Evolutionary conservation across 2,888 invertebrate genomes (phyloP).

Genomic region (Leptinotarsa tumamoca): DNA sequence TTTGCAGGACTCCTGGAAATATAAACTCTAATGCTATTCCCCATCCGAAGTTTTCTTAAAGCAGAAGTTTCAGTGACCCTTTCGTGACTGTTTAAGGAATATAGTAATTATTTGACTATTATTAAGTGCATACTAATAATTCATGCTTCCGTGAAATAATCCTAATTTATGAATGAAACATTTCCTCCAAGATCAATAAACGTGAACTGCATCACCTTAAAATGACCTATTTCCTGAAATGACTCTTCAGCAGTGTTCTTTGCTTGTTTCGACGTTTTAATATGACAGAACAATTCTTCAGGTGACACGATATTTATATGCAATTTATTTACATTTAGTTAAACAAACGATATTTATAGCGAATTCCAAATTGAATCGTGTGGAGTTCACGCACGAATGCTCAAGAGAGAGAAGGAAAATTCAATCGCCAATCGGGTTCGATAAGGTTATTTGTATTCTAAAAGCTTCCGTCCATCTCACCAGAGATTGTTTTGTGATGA

Average conservation of each 20-base stretch:
- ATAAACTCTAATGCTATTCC: conserved; percentile 17
- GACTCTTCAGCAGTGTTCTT: not conserved
- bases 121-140: conserved; percentile 1
- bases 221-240: not conserved
- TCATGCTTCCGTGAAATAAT: too few relatives aligned
- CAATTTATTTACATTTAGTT: conserved; percentile 48
- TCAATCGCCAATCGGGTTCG: conserved; percentile 55
- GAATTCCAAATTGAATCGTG: conserved; percentile 56
- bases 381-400: conserved; percentile 54
- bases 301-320: conserved; percentile 31
- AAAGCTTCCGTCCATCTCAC: conserved; percentile 41
- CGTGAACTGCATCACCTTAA: too few relatives aligned
- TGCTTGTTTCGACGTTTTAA: too few relatives aligned
- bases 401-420: conserved; percentile 52
- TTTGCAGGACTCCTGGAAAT: conserved; percentile 28
- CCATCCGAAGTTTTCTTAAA: conserved; percentile 18
- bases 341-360: conserved; percentile 46
- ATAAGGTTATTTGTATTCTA: conserved; percentile 57
- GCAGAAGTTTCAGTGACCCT: conserved; percentile 39
- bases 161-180: too few relatives aligned
- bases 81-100: conserved; percentile 8
- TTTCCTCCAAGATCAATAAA: too few relatives aligned
- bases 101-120: not conserved
- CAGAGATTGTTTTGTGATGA: conserved; percentile 28
- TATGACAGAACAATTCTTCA: conserved; percentile 14